Base-by-base conservation (phyloP, 2,113 vertebrate species). In the Varanus komodoensis region DNA sequence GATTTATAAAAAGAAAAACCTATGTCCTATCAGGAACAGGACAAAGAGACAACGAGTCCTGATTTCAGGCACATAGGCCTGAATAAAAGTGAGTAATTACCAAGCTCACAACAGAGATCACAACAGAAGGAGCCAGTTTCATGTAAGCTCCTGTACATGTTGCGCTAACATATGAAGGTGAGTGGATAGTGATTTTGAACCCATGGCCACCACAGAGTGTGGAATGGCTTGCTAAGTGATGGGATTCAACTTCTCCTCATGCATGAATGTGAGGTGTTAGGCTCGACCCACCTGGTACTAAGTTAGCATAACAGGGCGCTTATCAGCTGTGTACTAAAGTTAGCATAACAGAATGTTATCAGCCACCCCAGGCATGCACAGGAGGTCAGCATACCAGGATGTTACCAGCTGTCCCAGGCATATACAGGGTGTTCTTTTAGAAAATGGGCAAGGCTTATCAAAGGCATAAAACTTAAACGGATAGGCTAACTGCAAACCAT, bases 31-130 rank as follows among this genome's bases (percentile, higher is more conserved):
- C n/a, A 29, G 77, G 17, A 27, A 68, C 27, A 1, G 27, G 92
- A 91, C 68, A 74, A 82, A 89, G 34, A 73, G 52, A 69, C 83
- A 77, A 71, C 86, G 84, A 50, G 85, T 25, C 87, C 21, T 23
- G 4, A 7, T 67, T 82, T 87, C 54, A 75, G 50, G 61, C n/a
- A 34, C 1, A 1, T 7, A 2, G 38, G 11, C 0, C 38, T 44
- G 0, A 86, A 88, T 57, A 80, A 52, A 64, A 6, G 25, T 6
- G 21, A 78, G 19, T 89, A 64, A 29, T 38, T 87, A 52, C 90
- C 38, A 61, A 50, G 27, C 12, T 48, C 83, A 85, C 38, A 64
- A 54, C 27, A 27, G 87, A 87, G 44, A 48, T 78, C 1, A 86
- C 50, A 85, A n/a, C 0, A 0, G 4, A 54, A 5, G 9, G 61